Conservation (phyloP, 2,797 vertebrate species). For the Peromyscus eremicus region DNA sequence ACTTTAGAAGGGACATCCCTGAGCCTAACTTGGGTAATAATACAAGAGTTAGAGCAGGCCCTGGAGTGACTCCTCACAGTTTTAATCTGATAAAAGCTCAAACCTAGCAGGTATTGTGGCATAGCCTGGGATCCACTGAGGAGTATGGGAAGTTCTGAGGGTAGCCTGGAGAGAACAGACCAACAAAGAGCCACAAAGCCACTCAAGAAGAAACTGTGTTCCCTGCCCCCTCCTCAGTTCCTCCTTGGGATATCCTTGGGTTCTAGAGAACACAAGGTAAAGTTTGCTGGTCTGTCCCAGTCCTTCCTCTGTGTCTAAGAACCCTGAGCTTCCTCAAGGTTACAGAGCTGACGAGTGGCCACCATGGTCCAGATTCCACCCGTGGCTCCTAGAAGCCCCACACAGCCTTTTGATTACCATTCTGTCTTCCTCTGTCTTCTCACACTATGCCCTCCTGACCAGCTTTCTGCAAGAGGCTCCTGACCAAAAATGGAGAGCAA, state of each 20-base stretch:
- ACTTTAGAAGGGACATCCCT: background rate
- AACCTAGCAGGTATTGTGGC: background rate
- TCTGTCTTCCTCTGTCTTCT: background rate
- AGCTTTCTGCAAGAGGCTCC: background rate
- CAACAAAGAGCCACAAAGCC: background rate
- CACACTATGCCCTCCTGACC: background rate
- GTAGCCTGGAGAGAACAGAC: background rate
- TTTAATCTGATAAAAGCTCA: slow-evolving; percentile 17
- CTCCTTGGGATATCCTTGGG: background rate
- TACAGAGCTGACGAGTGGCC: background rate
- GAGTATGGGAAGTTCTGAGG: background rate
- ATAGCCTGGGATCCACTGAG: too few species aligned
- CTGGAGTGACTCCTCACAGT: background rate
- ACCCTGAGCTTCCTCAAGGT: background rate
- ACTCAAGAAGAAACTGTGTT: background rate
- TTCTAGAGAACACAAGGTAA: background rate
- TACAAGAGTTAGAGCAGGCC: background rate
- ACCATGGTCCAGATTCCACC: background rate
- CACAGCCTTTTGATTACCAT: fast-evolving
- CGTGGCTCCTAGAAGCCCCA: background rate
- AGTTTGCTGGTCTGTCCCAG: background rate
- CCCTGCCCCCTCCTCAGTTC: background rate
- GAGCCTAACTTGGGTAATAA: background rate
- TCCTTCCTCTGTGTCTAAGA: background rate
- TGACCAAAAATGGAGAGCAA: background rate